Evolutionary conservation across 2,888 invertebrate species (phyloP), one percentile per base, ranked within the genome.

Genomic region (Megamerina dolium): DNA sequence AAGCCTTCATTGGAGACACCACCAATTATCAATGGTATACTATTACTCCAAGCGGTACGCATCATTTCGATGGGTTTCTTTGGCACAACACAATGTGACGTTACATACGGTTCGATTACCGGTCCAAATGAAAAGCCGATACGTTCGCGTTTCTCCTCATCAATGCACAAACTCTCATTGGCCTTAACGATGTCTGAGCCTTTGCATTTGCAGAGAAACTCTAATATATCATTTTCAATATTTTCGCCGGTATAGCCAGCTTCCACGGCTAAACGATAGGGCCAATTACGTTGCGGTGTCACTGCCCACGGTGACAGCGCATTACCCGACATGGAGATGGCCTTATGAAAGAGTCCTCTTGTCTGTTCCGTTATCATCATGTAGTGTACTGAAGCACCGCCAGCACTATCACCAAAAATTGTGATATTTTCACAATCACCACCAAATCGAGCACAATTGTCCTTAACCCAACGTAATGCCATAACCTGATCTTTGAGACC

Each of bases 341-440:
- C 69, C 46, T 65, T 68, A 44, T 70, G 68, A 38, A 71, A 72
- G 3, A 70, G 60, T 4, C 61, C 66, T 52, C 70, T 68, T 1
- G 74, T 68, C 60, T 74, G 68, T 27, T 75, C 73, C 0, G 76
- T 75, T 23, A 76, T 59, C 59, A 75, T 67, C 57, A 76, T 65
- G 41, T 68, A 73, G 52, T 76, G 74, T 6, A 72, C 72, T 0
- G 74, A 69, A 20, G 71, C 73, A 19, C 68, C 74, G 26, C 77
- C 77, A 20, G 76, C 75, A 55, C 76, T 76, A 49, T 75, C 74
- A 5, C 77, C 77, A 48, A 76, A 75, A 31, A 77, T 56, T 2
- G 75, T 77, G 2, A 70, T 75, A 53, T 77, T 77, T 31, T 68
- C 61, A 4, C 73, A 64, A 53, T 77, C 74, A 10, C 77, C 77